Evolutionary conservation across 1,140 invertebrate genomes (phyloP).

Genomic region (Pseudoatta argentina): DNA sequence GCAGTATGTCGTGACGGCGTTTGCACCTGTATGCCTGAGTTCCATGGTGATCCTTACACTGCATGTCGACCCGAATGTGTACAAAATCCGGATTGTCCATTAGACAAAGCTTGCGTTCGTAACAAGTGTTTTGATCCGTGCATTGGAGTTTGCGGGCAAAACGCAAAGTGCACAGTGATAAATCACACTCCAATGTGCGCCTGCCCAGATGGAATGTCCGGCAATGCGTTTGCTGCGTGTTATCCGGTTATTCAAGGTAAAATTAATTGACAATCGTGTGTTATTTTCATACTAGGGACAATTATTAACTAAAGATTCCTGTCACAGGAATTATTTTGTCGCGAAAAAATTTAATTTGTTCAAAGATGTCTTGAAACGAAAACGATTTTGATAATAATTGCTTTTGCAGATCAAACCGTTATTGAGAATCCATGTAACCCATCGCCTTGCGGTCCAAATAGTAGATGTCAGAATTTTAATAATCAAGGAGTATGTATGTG

Average conservation of each 20-base stretch:
- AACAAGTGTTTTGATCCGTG: constrained; percentile 93
- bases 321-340: neutral
- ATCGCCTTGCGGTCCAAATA: constrained; percentile 88
- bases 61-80: constrained; percentile 90
- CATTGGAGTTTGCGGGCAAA: constrained; percentile 90
- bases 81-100: constrained; percentile 90
- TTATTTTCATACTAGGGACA: neutral
- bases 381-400: constrained; percentile 79
- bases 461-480: constrained; percentile 86
- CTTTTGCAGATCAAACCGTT: constrained; percentile 75
- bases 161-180: constrained; percentile 90
- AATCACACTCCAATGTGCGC: constrained; percentile 92
- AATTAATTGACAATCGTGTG: constrained; percentile 43
- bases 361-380: constrained; percentile 23
- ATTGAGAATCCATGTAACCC: constrained; percentile 84
- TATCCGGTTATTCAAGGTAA: constrained; percentile 84
- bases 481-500: constrained; percentile 85
- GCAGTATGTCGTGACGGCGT: constrained; percentile 88
- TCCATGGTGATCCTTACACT: constrained; percentile 89
- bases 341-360: constrained; percentile 59
- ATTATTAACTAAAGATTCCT: neutral
- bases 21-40: constrained; percentile 89
- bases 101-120: constrained; percentile 90
- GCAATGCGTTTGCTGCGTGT: constrained; percentile 91
- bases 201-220: constrained; percentile 89